Conservation (phyloP, 2,113 vertebrate genomes). For the Toxotes chatareus region DNA sequence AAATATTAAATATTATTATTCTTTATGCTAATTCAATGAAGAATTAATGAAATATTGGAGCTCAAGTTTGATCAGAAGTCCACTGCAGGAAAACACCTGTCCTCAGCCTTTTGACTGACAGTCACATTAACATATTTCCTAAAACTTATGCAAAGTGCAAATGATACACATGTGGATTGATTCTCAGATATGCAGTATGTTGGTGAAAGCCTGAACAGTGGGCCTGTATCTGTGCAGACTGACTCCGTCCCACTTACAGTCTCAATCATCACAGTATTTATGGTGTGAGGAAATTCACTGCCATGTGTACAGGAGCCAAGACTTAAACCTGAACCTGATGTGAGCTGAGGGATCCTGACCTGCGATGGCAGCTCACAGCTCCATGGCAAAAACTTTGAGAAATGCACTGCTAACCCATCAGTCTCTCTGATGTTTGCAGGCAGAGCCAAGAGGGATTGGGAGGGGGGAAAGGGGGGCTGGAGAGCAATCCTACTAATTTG, state of each 20-base stretch:
- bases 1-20: neutral
- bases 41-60: neutral
- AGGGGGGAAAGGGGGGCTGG: neutral
- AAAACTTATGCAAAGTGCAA: neutral
- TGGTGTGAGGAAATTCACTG: slow-evolving; percentile 48
- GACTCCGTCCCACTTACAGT: slow-evolving; percentile 9
- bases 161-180: neutral
- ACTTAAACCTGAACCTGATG: slow-evolving; percentile 56
- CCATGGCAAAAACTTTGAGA: slow-evolving; percentile 12
- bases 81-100: neutral
- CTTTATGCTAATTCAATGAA: neutral
- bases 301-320: slow-evolving; percentile 50
- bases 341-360: slow-evolving; percentile 42
- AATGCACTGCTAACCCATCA: slow-evolving; percentile 18
- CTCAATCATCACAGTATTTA: slow-evolving; percentile 58
- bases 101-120: neutral
- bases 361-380: slow-evolving; percentile 26
- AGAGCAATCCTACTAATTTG: slow-evolving; percentile 70
- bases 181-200: neutral
- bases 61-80: too few relatives aligned
- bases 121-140: too few relatives aligned
- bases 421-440: slow-evolving; percentile 12
- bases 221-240: slow-evolving; percentile 9
- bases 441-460: neutral
- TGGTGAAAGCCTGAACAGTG: neutral